phyloP scores from a whole-genome alignment of 2,113 vertebrate genomes.

The Rhea americana region DNA sequence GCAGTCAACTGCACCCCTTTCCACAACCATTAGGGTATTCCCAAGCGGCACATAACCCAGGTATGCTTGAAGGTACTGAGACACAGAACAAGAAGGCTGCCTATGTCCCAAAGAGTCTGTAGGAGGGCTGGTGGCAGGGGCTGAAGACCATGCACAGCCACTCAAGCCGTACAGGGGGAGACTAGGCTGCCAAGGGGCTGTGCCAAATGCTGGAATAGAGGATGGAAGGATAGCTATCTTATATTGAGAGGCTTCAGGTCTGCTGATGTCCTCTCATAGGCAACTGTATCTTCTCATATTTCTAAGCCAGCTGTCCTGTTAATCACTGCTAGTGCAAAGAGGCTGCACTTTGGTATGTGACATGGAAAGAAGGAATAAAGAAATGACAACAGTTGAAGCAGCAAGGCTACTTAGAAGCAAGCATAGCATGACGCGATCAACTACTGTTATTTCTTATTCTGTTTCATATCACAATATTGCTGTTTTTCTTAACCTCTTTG shows the following conservation, averaged over 20 bases:
- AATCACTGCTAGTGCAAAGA: too few relatives aligned
- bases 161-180: fast-evolving
- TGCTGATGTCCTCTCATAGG: background rate
- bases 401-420: background rate
- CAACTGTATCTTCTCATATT: too few relatives aligned
- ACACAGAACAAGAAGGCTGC: background rate
- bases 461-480: background rate
- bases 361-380: too few relatives aligned
- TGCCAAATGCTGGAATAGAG: background rate
- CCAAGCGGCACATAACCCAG: background rate
- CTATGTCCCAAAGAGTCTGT: background rate
- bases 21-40: background rate
- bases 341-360: background rate
- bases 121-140: background rate
- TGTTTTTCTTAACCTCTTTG: background rate
- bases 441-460: background rate
- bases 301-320: background rate
- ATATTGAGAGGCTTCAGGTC: background rate
- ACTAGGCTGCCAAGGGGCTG: background rate
- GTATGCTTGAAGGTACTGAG: too few relatives aligned
- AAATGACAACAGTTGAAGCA: background rate
- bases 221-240: background rate
- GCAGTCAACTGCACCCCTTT: background rate
- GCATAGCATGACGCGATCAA: background rate
- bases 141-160: background rate